Base-by-base conservation (phyloP, 2,113 vertebrate species). In the Pelusios castaneus region DNA sequence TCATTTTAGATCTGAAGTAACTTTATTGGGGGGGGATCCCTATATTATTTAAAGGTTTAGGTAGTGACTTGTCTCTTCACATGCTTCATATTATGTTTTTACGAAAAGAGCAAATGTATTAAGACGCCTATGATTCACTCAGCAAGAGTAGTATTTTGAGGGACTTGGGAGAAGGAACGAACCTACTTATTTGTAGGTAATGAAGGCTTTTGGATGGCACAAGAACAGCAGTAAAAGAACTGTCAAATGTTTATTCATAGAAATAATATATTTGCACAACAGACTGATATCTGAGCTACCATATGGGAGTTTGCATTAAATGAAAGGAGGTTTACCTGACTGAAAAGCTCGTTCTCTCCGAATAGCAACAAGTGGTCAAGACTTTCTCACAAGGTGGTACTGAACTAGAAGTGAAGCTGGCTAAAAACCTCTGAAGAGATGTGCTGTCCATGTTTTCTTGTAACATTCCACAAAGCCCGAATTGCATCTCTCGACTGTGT, bases 391-490 rank as follows among this genome's bases (percentile, higher is more conserved):
- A 5, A 75, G 70, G 5, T 27, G 82, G 19, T 75, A 38, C 22
- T 55, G 54, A 21, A 51, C 41, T 49, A 92, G 5, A 4, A 6
- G 38, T 90, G 86, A 91, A 67, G 31, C 1, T 22, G 55, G 12
- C 5, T 7, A 85, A 60, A 86, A 91, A n/a, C 2, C 89, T 83
- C 82, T 79, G 10, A 94, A 91, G 16, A 94, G n/a, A 78, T 93
- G 43, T 0, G 0, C 2, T 10, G 52, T 47, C 45, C 34, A 52
- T 1, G 21, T 41, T 49, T 17, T 45, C 79, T 21, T 56, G 78
- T 27, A 89, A 76, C 43, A 91, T 76, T 14, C 4, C 14, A 75
- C 78, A 43, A 93, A 84, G 38, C 13, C 8, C 2, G 1, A 92
- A 63, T 13, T 75, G 55, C 45, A 52, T 3, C 10, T 49, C 10